Percentiles rank a stretch among this genome's conserved stretches.
Evolutionary conservation across 2,888 invertebrate species (phyloP).

Genomic region (Clitarchus hookeri): DNA sequence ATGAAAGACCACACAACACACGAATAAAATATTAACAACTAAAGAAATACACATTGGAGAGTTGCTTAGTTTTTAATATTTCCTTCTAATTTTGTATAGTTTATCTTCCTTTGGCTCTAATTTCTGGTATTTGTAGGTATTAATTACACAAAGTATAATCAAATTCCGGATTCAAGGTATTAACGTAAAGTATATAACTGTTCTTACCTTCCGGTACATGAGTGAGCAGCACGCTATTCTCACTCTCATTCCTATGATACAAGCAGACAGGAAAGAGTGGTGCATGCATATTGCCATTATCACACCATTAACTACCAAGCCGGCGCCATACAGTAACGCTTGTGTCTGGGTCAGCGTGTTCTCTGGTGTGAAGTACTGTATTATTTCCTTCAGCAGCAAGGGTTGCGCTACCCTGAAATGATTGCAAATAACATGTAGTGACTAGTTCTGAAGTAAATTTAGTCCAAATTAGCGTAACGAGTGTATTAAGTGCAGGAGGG

Average conservation of each 20-base stretch:
- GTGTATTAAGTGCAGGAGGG: too few species aligned
- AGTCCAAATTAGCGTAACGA: too few species aligned
- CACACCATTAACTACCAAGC: constrained; percentile 64
- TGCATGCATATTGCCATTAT: constrained; percentile 67
- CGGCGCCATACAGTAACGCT: constrained; percentile 70
- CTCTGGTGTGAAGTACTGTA: constrained; percentile 68
- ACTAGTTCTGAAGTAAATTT: too few species aligned
- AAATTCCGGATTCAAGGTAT: too few species aligned
- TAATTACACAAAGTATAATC: too few species aligned
- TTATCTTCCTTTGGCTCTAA: too few species aligned
- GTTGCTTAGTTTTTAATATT: too few species aligned
- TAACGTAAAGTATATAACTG: background rate
- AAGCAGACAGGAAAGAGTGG: constrained; percentile 59
- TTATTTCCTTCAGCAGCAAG: constrained; percentile 65
- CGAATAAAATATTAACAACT: too few species aligned
- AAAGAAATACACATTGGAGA: too few species aligned
- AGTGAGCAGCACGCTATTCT: constrained; percentile 78
- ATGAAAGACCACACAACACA: too few species aligned
- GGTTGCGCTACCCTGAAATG: constrained; percentile 58
- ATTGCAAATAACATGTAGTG: background rate
- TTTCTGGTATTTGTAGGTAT: too few species aligned
- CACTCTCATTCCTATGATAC: constrained; percentile 75
- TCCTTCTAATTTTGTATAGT: too few species aligned
- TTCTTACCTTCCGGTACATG: constrained; percentile 78
- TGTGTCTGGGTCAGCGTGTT: constrained; percentile 56